Evolutionary conservation across 2,113 vertebrate genomes (phyloP).

Genomic region (Ailuropoda melanoleuca): DNA sequence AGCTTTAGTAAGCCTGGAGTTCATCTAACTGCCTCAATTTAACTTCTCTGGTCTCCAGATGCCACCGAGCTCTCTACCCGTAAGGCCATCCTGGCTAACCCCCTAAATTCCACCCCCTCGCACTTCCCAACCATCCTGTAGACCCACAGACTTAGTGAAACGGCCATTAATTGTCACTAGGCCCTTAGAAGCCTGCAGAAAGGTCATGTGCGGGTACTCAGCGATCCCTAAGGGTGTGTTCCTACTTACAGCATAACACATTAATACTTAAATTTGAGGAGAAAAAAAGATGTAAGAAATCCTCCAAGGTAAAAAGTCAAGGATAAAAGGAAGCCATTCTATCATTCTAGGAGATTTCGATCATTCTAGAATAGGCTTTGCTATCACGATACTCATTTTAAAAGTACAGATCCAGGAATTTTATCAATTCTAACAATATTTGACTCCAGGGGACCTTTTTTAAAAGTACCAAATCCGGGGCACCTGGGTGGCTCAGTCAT

Average conservation of each 20-base stretch:
- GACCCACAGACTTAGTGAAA: not conserved
- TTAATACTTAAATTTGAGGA: conserved; percentile 32
- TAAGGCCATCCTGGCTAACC: not conserved
- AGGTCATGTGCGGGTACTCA: not conserved
- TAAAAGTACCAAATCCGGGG: not conserved
- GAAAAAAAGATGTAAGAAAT: not conserved
- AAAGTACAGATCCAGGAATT: not conserved
- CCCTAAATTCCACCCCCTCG: not conserved
- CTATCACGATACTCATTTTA: not conserved
- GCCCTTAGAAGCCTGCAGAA: not conserved
- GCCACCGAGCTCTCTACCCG: not conserved
- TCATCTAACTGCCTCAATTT: not conserved
- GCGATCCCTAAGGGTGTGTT: not conserved
- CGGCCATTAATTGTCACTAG: not conserved
- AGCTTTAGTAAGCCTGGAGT: not conserved
- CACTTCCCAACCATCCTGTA: not conserved
- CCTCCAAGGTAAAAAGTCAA: not conserved
- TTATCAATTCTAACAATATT: not conserved
- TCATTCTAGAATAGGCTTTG: not conserved
- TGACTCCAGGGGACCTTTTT: not conserved
- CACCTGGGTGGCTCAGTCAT: too few relatives aligned
- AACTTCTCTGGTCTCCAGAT: conserved; percentile 14
- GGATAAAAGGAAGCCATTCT: not conserved
- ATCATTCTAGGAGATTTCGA: not conserved
- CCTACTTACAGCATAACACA: not conserved